Percentiles rank a stretch among this genome's conserved stretches.
Conservation (phyloP, 2,888 invertebrate species). For the Boloria euphrosyne region DNA sequence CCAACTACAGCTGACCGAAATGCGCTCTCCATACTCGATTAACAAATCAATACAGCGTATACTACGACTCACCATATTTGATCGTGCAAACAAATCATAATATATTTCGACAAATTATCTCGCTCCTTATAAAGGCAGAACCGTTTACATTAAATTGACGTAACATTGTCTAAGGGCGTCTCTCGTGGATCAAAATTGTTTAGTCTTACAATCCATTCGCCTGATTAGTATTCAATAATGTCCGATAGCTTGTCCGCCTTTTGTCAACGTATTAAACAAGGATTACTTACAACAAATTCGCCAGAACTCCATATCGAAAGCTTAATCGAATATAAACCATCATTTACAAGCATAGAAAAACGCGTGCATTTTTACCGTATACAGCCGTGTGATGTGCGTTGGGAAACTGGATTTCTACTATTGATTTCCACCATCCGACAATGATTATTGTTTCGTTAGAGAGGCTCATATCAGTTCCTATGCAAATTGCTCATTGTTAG, state of each 20-base stretch:
- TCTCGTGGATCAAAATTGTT: slow-evolving; percentile 53
- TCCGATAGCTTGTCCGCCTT: slow-evolving; percentile 66
- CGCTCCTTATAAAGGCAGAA: slow-evolving; percentile 53
- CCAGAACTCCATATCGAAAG: slow-evolving; percentile 68
- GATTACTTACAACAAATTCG: slow-evolving; percentile 55
- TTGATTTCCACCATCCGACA: slow-evolving; percentile 67
- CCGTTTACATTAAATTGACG: slow-evolving; percentile 47
- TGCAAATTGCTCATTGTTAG: slow-evolving; percentile 74
- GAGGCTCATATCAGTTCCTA: slow-evolving; percentile 58
- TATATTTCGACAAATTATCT: slow-evolving; percentile 57
- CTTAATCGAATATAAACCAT: slow-evolving; percentile 52
- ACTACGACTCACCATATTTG: slow-evolving; percentile 67
- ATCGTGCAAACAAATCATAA: slow-evolving; percentile 60
- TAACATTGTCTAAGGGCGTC: slow-evolving; percentile 37
- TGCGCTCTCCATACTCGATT: slow-evolving; percentile 80
- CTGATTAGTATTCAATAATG: slow-evolving; percentile 64
- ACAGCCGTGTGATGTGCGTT: slow-evolving; percentile 52
- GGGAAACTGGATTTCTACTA: slow-evolving; percentile 77
- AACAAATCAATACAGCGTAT: slow-evolving; percentile 77
- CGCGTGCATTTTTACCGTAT: slow-evolving; percentile 45
- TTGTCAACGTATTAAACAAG: slow-evolving; percentile 57
- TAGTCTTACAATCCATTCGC: slow-evolving; percentile 40
- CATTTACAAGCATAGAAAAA: slow-evolving; percentile 37
- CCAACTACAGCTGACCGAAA: slow-evolving; percentile 80
- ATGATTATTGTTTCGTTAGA: slow-evolving; percentile 71